Percentiles rank a stretch among this genome's conserved stretches.
These are phyloP conservation scores for Helogale parvula DNA, from an alignment of 2,113 vertebrate genomes.

Conservation along the genomic window DNA sequence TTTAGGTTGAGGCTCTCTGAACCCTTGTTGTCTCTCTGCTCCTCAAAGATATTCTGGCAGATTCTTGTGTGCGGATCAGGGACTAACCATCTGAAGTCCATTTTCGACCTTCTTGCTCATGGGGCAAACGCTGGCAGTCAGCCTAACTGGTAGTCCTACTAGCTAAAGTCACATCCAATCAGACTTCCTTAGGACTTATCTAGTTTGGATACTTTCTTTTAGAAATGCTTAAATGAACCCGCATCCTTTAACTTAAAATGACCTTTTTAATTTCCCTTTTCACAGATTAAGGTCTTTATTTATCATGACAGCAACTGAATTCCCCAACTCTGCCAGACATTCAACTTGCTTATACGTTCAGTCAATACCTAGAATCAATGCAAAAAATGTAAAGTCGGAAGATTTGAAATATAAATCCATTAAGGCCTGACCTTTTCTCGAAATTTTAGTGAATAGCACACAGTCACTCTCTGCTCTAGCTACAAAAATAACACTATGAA, in stretches of 20 bases:
- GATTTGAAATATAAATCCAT: neutral
- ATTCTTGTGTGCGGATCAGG: neutral
- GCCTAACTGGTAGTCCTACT: neutral
- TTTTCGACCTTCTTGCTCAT: neutral
- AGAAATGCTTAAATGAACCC: neutral
- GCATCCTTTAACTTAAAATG: neutral
- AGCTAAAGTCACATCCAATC: neutral
- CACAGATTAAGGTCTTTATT: neutral
- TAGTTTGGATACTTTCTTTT: neutral
- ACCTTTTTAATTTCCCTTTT: neutral
- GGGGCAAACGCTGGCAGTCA: neutral
- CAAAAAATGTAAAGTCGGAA: neutral
- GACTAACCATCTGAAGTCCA: neutral
- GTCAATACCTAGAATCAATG: neutral
- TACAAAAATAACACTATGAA: constrained; percentile 22
- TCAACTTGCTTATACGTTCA: neutral
- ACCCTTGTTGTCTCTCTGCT: neutral
- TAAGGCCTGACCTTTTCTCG: neutral
- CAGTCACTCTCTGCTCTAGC: neutral
- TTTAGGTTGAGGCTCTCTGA: neutral
- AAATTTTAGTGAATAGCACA: neutral
- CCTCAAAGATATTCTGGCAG: neutral
- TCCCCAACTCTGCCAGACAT: neutral
- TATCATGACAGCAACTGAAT: neutral
- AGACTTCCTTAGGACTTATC: neutral